Evolutionary conservation across 2,888 invertebrate species (phyloP).

Genomic region (Osmoderma eremita): DNA sequence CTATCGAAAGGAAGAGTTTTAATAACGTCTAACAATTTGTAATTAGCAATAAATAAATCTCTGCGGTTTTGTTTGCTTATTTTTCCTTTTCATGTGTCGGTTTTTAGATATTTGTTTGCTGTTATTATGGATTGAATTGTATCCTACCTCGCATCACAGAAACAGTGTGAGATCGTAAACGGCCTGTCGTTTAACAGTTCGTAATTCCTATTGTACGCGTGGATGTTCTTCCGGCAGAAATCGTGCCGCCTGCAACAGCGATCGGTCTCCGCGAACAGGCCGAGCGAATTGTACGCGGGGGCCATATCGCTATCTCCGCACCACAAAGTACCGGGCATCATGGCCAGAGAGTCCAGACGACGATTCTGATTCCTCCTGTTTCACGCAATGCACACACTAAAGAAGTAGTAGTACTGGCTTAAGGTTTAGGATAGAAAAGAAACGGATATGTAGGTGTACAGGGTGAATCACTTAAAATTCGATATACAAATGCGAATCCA

Average conservation of each 20-base stretch:
- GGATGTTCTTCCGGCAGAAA: conserved; percentile 72
- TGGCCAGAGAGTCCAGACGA: conserved; percentile 62
- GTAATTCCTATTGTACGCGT: conserved; percentile 70
- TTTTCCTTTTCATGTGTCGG: background rate
- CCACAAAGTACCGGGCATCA: conserved; percentile 78
- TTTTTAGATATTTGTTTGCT: background rate
- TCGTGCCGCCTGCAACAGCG: conserved; percentile 81
- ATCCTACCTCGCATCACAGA: conserved; percentile 78
- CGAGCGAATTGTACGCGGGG: conserved; percentile 71
- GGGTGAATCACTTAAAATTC: too few relatives aligned
- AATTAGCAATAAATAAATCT: too few relatives aligned
- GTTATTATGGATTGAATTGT: background rate
- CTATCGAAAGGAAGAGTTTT: too few relatives aligned
- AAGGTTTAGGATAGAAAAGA: too few relatives aligned
- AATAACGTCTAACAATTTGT: too few relatives aligned
- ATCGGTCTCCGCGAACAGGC: conserved; percentile 69
- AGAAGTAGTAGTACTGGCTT: too few relatives aligned
- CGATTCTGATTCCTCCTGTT: background rate
- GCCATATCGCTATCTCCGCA: conserved; percentile 74
- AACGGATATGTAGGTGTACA: too few relatives aligned
- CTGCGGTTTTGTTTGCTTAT: background rate
- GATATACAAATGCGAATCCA: too few relatives aligned
- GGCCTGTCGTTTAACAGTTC: conserved; percentile 75
- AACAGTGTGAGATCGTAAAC: conserved; percentile 79
- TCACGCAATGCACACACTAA: too few relatives aligned